phyloP scores from a whole-genome alignment of 1,140 invertebrate genomes.

The Bombus vancouverensis region DNA sequence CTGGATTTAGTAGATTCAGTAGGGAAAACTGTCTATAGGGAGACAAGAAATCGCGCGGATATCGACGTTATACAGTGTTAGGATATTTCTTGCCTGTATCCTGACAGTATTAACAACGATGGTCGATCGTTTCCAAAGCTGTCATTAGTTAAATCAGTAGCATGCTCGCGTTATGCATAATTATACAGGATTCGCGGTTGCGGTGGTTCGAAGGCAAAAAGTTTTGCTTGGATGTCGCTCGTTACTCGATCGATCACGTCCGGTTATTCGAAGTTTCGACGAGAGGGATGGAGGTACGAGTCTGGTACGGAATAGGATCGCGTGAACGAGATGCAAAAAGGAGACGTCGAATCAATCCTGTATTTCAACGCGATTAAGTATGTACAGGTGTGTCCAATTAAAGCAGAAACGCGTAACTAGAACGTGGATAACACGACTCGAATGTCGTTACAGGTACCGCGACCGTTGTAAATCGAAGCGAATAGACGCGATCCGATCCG shows the following conservation, averaged over 20 bases:
- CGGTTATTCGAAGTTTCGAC: background rate
- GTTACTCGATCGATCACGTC: background rate
- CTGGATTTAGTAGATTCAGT: too few relatives aligned
- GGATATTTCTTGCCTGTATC: background rate
- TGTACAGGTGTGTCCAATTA: constrained; percentile 38
- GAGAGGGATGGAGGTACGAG: background rate
- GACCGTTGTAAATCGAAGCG: constrained; percentile 28
- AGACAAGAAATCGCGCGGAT: background rate
- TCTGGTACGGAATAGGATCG: background rate
- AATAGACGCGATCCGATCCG: constrained; percentile 20
- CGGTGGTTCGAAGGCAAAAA: background rate
- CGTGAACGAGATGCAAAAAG: background rate
- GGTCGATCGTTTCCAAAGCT: background rate
- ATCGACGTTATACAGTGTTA: background rate
- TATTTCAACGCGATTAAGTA: constrained; percentile 30
- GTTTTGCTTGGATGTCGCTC: background rate
- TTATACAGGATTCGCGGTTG: background rate
- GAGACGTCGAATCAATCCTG: constrained; percentile 2
- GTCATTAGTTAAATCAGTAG: background rate
- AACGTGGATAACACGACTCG: constrained; percentile 39
- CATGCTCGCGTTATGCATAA: background rate
- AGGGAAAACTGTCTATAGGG: background rate
- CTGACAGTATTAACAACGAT: too few relatives aligned
- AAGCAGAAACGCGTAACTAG: constrained; percentile 14
- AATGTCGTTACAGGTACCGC: constrained; percentile 10